Evolutionary conservation across 64 coral and sea anemone species (phyloP).

Genomic region (Porites lutea): DNA sequence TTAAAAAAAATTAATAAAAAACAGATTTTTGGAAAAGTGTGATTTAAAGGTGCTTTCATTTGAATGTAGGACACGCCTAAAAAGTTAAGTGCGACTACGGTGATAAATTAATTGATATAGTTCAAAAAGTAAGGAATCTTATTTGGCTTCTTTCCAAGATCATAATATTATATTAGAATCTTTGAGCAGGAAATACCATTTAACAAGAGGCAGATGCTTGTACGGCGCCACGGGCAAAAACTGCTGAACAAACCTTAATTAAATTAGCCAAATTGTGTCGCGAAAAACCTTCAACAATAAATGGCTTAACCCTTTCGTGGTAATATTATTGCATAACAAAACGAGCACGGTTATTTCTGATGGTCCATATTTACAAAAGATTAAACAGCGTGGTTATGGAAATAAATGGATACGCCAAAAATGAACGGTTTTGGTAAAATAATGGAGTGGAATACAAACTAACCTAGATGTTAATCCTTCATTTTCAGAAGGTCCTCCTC

Average conservation of each 20-base stretch:
- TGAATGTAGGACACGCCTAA: too few relatives aligned
- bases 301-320: background rate
- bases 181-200: background rate
- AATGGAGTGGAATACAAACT: too few relatives aligned
- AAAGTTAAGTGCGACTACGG: too few relatives aligned
- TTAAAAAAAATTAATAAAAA: too few relatives aligned
- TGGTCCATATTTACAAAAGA: background rate
- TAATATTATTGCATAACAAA: background rate
- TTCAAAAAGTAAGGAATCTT: background rate
- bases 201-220: background rate
- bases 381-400: too few relatives aligned
- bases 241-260: slow-evolving; percentile 1
- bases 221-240: background rate
- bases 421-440: too few relatives aligned
- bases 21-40: too few relatives aligned
- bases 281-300: background rate
- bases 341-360: background rate
- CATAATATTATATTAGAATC: background rate
- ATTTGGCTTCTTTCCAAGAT: background rate
- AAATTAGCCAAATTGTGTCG: background rate
- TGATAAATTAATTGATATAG: too few relatives aligned
- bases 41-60: too few relatives aligned
- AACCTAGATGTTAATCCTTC: too few relatives aligned
- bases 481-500: too few relatives aligned
- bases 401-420: too few relatives aligned